phyloP scores from a whole-genome alignment of 2,797 vertebrate genomes.

The Coluber constrictor region DNA sequence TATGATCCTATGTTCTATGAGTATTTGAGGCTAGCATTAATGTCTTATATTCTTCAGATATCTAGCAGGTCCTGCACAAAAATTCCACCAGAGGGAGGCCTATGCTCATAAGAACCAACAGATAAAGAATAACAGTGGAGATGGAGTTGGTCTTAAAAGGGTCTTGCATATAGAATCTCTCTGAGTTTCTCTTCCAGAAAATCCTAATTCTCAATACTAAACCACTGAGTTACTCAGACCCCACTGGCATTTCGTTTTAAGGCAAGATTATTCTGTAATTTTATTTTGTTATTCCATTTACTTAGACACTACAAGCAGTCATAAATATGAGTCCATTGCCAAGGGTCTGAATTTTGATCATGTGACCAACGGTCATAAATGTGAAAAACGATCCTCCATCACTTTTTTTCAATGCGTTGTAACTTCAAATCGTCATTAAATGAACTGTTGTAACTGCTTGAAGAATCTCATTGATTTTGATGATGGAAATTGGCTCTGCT shows the following conservation, averaged over 20 bases:
- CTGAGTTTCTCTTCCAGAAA: background rate
- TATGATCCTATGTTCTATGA: background rate
- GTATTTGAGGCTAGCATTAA: background rate
- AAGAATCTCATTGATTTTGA: background rate
- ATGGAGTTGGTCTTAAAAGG: background rate
- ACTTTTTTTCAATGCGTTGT: background rate
- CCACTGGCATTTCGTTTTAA: background rate
- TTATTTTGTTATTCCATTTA: background rate
- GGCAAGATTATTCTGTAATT: background rate
- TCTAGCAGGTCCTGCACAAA: background rate
- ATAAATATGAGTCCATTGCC: too few relatives aligned
- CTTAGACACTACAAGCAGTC: background rate
- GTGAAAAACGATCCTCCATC: background rate
- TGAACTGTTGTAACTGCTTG: background rate
- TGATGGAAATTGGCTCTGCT: background rate
- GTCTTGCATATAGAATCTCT: background rate
- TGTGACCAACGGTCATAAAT: background rate
- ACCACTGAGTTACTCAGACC: background rate
- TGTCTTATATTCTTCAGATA: background rate
- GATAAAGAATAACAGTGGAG: background rate
- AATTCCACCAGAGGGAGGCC: constrained; percentile 60
- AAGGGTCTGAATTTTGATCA: too few relatives aligned
- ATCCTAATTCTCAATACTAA: background rate
- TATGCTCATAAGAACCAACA: constrained; percentile 6
- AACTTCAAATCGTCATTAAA: background rate